Evolutionary conservation across 1,140 invertebrate species (phyloP).

Genomic region (Mycetomoellerius zeteki): DNA sequence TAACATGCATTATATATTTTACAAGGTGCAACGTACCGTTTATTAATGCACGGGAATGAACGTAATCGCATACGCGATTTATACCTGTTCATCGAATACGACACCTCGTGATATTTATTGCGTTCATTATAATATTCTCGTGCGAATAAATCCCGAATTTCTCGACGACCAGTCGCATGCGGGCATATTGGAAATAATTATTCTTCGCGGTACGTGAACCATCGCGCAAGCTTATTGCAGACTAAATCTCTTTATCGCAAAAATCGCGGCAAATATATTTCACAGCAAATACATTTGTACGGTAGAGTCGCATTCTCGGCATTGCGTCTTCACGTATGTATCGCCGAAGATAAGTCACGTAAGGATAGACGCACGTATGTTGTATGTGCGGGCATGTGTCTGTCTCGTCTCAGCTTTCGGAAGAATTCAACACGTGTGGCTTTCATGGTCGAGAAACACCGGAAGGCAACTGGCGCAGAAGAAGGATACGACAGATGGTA

Average conservation of each 20-base stretch:
- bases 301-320: slow-evolving; percentile 25
- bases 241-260: slow-evolving; percentile 24
- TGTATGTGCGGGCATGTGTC: neutral
- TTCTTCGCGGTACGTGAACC: neutral
- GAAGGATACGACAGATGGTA: slow-evolving; percentile 50
- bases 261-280: slow-evolving; percentile 10
- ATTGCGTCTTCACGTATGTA: slow-evolving; percentile 4
- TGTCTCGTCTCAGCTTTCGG: slow-evolving; percentile 5
- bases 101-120: slow-evolving; percentile 49
- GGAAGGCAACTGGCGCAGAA: slow-evolving; percentile 41
- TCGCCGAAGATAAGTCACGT: slow-evolving; percentile 32
- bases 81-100: slow-evolving; percentile 13
- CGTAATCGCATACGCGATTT: slow-evolving; percentile 23
- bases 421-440: slow-evolving; percentile 60
- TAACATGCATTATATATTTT: slow-evolving; percentile 40
- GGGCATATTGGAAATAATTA: slow-evolving; percentile 30
- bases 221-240: slow-evolving; percentile 1
- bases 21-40: slow-evolving; percentile 17
- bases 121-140: slow-evolving; percentile 16
- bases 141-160: slow-evolving; percentile 45
- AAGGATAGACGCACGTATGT: neutral
- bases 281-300: neutral
- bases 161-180: neutral
- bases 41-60: slow-evolving; percentile 33
- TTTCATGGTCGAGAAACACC: slow-evolving; percentile 52